Conservation (phyloP, 2,113 vertebrate species). For the Xenopus laevis region DNA sequence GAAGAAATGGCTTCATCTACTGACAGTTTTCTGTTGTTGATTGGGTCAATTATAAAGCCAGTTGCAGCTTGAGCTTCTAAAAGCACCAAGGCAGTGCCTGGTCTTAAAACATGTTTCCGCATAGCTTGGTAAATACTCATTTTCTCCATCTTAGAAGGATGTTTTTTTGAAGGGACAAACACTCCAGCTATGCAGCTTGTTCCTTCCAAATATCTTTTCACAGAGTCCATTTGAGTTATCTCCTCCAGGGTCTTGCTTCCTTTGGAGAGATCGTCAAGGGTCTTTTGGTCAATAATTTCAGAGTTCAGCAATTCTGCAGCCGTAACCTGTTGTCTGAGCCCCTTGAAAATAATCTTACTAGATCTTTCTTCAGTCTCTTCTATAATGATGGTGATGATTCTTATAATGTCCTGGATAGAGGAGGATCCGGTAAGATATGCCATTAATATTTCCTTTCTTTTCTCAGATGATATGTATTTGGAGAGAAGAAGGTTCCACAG, state of each 20-base stretch:
- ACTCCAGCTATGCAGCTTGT: constrained; percentile 75
- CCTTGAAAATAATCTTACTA: accelerated
- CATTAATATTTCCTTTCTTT: constrained; percentile 66
- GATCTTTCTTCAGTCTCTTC: constrained; percentile 45
- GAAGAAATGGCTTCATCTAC: constrained; percentile 47
- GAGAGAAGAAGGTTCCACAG: constrained; percentile 59
- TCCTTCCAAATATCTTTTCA: constrained; percentile 66
- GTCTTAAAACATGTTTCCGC: constrained; percentile 48
- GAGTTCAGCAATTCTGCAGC: constrained; percentile 50
- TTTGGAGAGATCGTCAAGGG: constrained; percentile 44
- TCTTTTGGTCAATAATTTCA: constrained; percentile 66
- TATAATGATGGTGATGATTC: constrained; percentile 56
- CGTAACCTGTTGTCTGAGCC: constrained; percentile 55
- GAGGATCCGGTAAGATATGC: constrained; percentile 65
- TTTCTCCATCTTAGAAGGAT: constrained; percentile 64
- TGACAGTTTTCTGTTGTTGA: constrained; percentile 16
- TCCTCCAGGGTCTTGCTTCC: constrained; percentile 52
- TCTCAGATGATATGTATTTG: constrained; percentile 47
- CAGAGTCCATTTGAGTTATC: constrained; percentile 54
- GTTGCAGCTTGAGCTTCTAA: constrained; percentile 57
- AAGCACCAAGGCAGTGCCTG: constrained; percentile 53
- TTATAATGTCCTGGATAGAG: constrained; percentile 59
- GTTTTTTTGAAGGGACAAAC: constrained; percentile 62
- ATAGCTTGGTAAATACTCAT: constrained; percentile 72
- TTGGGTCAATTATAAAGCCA: constrained; percentile 50